Conservation (phyloP, 2,113 vertebrate species). For the Callaeas wilsoni region DNA sequence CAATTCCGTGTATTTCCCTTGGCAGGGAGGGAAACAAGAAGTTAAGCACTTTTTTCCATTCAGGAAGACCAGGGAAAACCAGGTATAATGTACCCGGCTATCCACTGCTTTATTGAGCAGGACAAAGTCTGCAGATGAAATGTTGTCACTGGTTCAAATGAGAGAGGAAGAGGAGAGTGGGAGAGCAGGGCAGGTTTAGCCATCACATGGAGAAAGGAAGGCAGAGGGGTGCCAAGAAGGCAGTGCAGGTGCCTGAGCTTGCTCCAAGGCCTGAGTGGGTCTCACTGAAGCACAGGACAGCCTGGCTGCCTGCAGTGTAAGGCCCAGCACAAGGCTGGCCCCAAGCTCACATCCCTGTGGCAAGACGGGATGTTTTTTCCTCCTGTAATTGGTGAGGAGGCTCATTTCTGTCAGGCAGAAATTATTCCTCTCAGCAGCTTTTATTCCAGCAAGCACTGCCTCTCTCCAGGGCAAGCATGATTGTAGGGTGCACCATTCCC, state of each 20-base stretch:
- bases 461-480: not conserved
- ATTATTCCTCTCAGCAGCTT: not conserved
- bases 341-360: not conserved
- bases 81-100: not conserved
- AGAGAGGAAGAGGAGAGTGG: not conserved
- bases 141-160: not conserved
- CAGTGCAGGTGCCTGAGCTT: not conserved
- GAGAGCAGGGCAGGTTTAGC: not conserved
- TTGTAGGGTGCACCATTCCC: not conserved
- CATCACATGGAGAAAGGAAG: not conserved
- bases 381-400: not conserved
- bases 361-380: not conserved
- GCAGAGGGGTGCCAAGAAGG: not conserved
- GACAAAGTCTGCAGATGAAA: not conserved
- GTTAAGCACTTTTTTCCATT: not conserved
- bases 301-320: fast-evolving
- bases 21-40: not conserved
- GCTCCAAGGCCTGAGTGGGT: not conserved
- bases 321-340: not conserved
- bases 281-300: not conserved
- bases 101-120: not conserved
- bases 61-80: not conserved
- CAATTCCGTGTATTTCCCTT: not conserved
- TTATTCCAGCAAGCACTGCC: not conserved
- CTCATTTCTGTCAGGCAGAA: not conserved